These are phyloP conservation scores for Micropterix aruncella DNA, from an alignment of 2,888 invertebrate species.

Conservation along the genomic window DNA sequence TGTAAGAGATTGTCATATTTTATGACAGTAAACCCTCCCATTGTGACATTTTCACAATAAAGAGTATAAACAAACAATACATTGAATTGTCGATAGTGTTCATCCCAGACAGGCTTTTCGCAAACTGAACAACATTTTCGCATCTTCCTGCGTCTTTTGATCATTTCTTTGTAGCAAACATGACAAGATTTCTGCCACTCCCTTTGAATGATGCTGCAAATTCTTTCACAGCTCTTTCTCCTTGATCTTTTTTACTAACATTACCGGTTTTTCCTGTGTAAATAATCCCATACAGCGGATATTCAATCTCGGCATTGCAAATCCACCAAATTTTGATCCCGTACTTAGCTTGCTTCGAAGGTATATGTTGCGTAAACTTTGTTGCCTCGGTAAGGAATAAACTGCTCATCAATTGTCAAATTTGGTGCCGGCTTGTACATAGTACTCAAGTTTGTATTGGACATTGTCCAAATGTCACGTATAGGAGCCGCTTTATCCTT, in stretches of 20 bases:
- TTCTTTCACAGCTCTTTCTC: slow-evolving; percentile 16
- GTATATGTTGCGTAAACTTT: slow-evolving; percentile 16
- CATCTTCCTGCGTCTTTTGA: no score
- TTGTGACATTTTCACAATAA: no score
- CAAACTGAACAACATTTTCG: no score
- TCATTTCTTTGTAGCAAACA: no score
- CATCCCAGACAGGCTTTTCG: no score
- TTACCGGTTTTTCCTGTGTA: slow-evolving; percentile 14
- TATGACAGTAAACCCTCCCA: no score
- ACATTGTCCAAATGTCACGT: slow-evolving; percentile 18
- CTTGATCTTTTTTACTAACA: slow-evolving; percentile 14
- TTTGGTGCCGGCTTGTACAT: slow-evolving; percentile 14
- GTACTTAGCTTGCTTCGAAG: slow-evolving; percentile 15
- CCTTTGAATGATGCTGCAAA: slow-evolving; percentile 14
- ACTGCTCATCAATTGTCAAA: slow-evolving; percentile 16
- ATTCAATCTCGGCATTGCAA: slow-evolving; percentile 14
- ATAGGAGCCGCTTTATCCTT: slow-evolving; percentile 16
- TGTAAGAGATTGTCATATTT: no score
- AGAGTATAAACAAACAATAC: no score
- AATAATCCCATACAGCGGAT: slow-evolving; percentile 13
- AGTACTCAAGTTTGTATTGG: slow-evolving; percentile 15
- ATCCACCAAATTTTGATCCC: slow-evolving; percentile 17
- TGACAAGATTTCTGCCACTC: slow-evolving; percentile 15
- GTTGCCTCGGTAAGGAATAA: slow-evolving; percentile 15
- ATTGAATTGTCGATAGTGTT: no score